Conservation (phyloP, 1,140 invertebrate genomes). For the Diachasmimorpha longicaudata region DNA sequence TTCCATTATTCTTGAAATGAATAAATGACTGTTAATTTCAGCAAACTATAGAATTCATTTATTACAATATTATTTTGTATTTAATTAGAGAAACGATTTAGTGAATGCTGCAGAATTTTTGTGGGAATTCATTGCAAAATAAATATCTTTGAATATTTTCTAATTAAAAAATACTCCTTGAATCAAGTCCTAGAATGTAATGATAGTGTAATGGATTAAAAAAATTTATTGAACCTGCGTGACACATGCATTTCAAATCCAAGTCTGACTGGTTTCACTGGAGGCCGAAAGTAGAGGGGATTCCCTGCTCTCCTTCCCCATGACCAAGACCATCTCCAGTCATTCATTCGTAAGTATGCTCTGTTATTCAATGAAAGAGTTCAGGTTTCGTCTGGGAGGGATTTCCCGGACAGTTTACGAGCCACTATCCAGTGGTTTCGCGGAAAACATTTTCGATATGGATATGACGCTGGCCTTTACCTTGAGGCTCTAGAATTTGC, state of each 20-base stretch:
- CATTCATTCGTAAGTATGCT: too few species aligned
- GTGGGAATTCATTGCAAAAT: too few species aligned
- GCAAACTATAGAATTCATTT: not conserved
- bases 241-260: not conserved
- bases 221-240: not conserved
- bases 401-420: not conserved
- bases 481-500: not conserved
- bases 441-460: too few species aligned
- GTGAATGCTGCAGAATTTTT: too few species aligned
- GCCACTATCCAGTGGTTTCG: not conserved
- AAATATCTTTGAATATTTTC: too few species aligned
- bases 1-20: slow-evolving; percentile 1
- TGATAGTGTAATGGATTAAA: not conserved
- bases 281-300: not conserved
- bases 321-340: not conserved
- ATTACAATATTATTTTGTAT: too few species aligned
- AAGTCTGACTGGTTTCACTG: not conserved
- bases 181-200: too few species aligned
- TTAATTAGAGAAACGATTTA: too few species aligned
- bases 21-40: slow-evolving; percentile 1
- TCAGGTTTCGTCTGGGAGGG: not conserved
- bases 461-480: not conserved
- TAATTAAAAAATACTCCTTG: too few species aligned
- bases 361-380: not conserved
- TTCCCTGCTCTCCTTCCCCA: not conserved